Evolutionary conservation across 2,888 invertebrate genomes (phyloP), one percentile per base, ranked within the genome.

Genomic region (Leptarthrus brevirostris): DNA sequence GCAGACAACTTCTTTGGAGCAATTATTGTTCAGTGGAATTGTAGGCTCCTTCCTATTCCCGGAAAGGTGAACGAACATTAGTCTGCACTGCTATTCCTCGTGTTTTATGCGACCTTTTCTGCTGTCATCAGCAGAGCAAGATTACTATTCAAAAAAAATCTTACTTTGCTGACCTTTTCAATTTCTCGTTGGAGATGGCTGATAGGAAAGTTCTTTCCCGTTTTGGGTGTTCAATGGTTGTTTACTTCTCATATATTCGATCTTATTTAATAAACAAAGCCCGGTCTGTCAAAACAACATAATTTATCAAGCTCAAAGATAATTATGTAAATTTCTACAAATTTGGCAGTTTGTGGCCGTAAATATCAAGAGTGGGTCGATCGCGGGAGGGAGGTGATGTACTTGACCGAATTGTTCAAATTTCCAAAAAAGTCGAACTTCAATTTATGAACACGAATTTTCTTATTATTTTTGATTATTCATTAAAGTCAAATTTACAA

Each of bases 31-130:
- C 54, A 12, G 30, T n/a, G 14, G n/a, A 8, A 5, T 44, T 44
- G 6, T 44, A 3, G 44, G 30, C 30, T 30, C 4, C 4, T 8
- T 5, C 24, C 30, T 26, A 56, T 56, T 30, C 8, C 56, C 30
- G 26, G 30, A 56, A 56, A 56, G 56, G 30, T 56, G 56, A 56
- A 56, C 30, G 56, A 56, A 26, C 56, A 56, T 16, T 30, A 30
- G 26, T 53, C n/a, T n/a, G n/a, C 3, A 30, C 14, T 30, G 5
- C n/a, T 8, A 6, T 10, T 24, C 14, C 6, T 5, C 26, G 22
- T 16, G 30, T 56, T 18, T 22, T 22, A 24, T n/a, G 54, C 22
- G 54, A 24, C 54, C 22, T n/a, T 56, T 56, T 24, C 10, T 26
- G 56, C 56, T 24, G 56, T n/a, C 30, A 30, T 16, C 4, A 30